Evolutionary conservation across 2,888 invertebrate genomes (phyloP).

Genomic region (Gandaritis pyraliata): DNA sequence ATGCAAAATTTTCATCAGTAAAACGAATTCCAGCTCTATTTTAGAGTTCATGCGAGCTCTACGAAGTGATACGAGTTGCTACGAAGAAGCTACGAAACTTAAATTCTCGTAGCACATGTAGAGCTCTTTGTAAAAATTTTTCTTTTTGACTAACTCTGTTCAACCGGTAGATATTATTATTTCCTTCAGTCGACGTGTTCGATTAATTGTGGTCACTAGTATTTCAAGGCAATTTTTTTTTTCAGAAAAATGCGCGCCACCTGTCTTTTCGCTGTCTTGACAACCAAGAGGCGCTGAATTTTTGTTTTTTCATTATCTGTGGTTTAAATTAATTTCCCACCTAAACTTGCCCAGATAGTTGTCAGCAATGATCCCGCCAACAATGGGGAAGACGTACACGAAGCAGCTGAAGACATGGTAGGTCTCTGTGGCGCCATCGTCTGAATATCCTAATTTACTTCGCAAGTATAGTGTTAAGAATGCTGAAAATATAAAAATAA

Average conservation of each 20-base stretch:
- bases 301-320: too few species aligned
- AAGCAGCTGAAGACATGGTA: constrained; percentile 90
- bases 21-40: too few species aligned
- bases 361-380: constrained; percentile 92
- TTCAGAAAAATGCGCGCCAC: too few species aligned
- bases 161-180: too few species aligned
- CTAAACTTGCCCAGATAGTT: constrained; percentile 92
- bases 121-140: background rate
- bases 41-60: constrained; percentile 7
- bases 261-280: too few species aligned
- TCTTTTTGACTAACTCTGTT: too few species aligned
- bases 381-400: constrained; percentile 90
- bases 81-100: background rate
- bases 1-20: too few species aligned
- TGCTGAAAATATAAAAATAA: constrained; percentile 73
- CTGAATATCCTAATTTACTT: constrained; percentile 85
- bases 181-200: too few species aligned
- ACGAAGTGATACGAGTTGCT: constrained; percentile 12
- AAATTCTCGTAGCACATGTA: constrained; percentile 7
- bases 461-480: constrained; percentile 90
- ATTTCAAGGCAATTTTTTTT: too few species aligned
- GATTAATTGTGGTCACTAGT: too few species aligned
- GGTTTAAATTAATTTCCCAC: constrained; percentile 52
- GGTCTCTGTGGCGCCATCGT: constrained; percentile 87
- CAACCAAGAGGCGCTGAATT: too few species aligned